A percentile compares a stretch with the other conserved stretches of the same genome.
Conservation (phyloP, 1,140 invertebrate genomes). For the Orius insidiosus region DNA sequence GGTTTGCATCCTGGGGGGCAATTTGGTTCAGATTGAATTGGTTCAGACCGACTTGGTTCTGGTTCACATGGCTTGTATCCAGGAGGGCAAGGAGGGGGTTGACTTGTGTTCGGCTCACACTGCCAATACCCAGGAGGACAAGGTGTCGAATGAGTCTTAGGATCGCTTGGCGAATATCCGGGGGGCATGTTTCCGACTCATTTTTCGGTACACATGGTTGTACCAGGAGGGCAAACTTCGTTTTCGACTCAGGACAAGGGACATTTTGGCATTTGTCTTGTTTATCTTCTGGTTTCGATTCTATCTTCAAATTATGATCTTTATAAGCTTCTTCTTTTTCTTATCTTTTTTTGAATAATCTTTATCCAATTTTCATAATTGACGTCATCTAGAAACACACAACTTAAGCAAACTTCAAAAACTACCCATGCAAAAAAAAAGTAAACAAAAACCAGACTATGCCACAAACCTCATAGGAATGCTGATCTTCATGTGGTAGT, state of each 20-base stretch:
- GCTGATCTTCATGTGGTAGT: slow-evolving; percentile 9
- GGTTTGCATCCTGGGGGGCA: no score
- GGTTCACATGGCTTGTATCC: no score
- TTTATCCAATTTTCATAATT: slow-evolving; percentile 6
- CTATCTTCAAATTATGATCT: not conserved
- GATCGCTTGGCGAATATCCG: not conserved
- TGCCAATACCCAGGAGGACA: not conserved
- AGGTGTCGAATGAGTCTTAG: not conserved
- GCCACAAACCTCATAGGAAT: not conserved
- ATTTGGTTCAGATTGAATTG: no score
- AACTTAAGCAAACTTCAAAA: not conserved
- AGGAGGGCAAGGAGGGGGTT: no score
- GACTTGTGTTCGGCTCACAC: no score
- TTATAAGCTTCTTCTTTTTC: slow-evolving; percentile 1
- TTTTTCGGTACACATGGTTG: not conserved
- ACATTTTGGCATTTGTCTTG: not conserved
- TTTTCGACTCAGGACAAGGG: not conserved
- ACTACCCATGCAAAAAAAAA: not conserved
- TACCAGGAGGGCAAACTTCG: not conserved
- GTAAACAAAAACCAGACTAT: not conserved
- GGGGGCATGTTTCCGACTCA: not conserved
- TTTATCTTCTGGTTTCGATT: not conserved
- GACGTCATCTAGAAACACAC: slow-evolving; percentile 3
- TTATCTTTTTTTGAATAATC: not conserved
- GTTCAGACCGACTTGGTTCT: no score